phyloP scores from a whole-genome alignment of 2,888 invertebrate species.

The Carterocephalus palaemon region DNA sequence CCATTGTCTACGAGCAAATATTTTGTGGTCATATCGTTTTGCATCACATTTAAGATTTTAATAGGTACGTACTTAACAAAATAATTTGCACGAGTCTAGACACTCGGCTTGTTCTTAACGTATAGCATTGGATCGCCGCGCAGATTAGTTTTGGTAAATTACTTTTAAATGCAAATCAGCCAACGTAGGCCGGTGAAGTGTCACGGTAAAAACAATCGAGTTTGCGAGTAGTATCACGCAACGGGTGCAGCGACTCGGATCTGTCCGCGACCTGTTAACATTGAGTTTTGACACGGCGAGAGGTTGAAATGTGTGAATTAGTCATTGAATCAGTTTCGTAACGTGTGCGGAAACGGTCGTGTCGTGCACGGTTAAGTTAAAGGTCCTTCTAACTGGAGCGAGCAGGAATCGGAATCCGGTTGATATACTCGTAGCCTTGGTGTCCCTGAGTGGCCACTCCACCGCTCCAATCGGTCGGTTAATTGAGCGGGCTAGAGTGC shows the following conservation, averaged over 20 bases:
- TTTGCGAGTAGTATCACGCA: too few relatives aligned
- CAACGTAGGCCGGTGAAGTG: too few relatives aligned
- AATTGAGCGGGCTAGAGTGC: slow-evolving; percentile 59
- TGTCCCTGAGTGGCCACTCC: slow-evolving; percentile 70
- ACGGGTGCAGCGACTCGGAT: slow-evolving; percentile 3
- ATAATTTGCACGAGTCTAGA: too few relatives aligned
- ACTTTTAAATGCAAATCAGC: too few relatives aligned
- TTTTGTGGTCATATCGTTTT: too few relatives aligned
- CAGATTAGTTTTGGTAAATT: too few relatives aligned
- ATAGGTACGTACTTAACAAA: too few relatives aligned
- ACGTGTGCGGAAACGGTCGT: slow-evolving; percentile 61
- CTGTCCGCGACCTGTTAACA: slow-evolving; percentile 12
- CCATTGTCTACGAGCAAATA: too few relatives aligned
- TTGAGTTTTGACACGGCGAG: slow-evolving; percentile 14
- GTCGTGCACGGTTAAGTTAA: slow-evolving; percentile 48
- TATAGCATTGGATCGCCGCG: too few relatives aligned
- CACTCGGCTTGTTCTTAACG: too few relatives aligned
- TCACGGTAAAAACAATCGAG: too few relatives aligned
- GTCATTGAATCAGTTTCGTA: slow-evolving; percentile 28
- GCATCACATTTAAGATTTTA: too few relatives aligned
- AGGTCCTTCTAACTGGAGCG: slow-evolving; percentile 74
- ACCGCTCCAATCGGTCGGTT: slow-evolving; percentile 71
- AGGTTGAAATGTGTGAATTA: slow-evolving; percentile 21
- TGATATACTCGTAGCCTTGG: slow-evolving; percentile 72
- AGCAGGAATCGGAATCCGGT: slow-evolving; percentile 73